Conservation (phyloP, 1,140 invertebrate genomes). For the Drosophila arawakana region DNA sequence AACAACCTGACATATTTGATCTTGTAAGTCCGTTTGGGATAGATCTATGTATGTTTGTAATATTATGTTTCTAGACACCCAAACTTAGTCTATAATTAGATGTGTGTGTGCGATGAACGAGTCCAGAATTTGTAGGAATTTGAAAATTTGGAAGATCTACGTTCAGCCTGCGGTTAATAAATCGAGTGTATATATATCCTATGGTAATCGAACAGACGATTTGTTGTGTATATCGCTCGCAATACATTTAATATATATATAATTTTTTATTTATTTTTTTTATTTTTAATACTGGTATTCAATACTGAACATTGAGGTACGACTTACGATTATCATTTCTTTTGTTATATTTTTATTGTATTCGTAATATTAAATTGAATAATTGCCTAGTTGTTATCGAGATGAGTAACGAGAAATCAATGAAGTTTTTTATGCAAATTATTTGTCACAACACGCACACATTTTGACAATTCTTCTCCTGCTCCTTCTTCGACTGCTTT, state of each 20-base stretch:
- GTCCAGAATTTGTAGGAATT: neutral
- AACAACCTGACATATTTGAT: conserved; percentile 65
- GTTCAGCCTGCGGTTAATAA: conserved; percentile 8
- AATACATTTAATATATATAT: conserved; percentile 7
- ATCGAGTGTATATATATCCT: conserved; percentile 7
- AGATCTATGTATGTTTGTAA: conserved; percentile 7
- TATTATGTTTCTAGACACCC: conserved; percentile 39
- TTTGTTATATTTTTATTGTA: conserved; percentile 61
- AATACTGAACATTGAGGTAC: conserved; percentile 81
- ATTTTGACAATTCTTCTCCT: conserved; percentile 53
- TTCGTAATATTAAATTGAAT: conserved; percentile 40
- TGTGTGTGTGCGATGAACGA: conserved; percentile 3
- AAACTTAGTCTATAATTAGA: conserved; percentile 41
- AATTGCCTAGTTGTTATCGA: conserved; percentile 36
- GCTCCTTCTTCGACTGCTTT: neutral
- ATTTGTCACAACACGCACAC: conserved; percentile 78
- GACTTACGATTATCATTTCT: conserved; percentile 79
- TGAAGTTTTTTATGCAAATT: conserved; percentile 66
- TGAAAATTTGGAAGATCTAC: neutral
- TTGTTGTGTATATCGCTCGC: neutral
- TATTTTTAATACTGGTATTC: conserved; percentile 48
- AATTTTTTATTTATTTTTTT: conserved; percentile 35
- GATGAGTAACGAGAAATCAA: conserved; percentile 42
- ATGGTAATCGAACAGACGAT: conserved; percentile 3
- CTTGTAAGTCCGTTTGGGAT: conserved; percentile 50